phyloP scores from a whole-genome alignment of 2,113 vertebrate species.

The Macquaria ambigua region DNA sequence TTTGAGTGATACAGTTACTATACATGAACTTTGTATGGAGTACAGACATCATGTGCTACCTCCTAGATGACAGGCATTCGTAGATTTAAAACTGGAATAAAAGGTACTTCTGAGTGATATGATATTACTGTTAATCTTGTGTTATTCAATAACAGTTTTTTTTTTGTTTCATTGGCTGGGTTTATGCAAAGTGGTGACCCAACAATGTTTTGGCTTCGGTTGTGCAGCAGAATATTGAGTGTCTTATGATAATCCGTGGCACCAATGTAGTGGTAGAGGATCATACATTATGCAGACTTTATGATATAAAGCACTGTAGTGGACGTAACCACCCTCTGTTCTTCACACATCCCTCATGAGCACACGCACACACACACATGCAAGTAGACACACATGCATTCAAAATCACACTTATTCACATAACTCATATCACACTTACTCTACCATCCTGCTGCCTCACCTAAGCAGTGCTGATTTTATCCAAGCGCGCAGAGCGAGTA shows the following conservation, averaged over 20 bases:
- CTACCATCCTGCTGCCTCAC: constrained; percentile 63
- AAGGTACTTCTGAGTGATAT: constrained; percentile 36
- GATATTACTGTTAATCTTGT: constrained; percentile 41
- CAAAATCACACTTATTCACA: constrained; percentile 51
- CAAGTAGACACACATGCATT: constrained; percentile 28
- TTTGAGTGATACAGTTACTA: constrained; percentile 66
- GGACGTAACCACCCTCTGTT: constrained; percentile 65
- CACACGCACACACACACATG: constrained; percentile 12
- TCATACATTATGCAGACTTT: constrained; percentile 79
- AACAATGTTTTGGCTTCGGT: constrained; percentile 54
- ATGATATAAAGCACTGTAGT: constrained; percentile 60
- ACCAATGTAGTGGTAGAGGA: constrained; percentile 58
- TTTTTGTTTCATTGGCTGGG: constrained; percentile 21
- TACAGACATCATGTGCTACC: constrained; percentile 16
- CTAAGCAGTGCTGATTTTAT: constrained; percentile 72
- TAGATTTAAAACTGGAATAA: constrained; percentile 38
- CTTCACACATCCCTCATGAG: constrained; percentile 45
- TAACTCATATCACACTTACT: constrained; percentile 57
- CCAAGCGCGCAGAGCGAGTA: constrained; percentile 71
- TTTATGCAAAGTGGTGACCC: constrained; percentile 59
- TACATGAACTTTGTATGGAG: constrained; percentile 58
- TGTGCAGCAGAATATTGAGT: constrained; percentile 58
- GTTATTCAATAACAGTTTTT: constrained; percentile 26
- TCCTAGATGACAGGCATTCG: constrained; percentile 31
- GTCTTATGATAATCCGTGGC: constrained; percentile 66